Base-by-base conservation (phyloP, 2,797 vertebrate genomes). In the Siniperca obscura region DNA sequence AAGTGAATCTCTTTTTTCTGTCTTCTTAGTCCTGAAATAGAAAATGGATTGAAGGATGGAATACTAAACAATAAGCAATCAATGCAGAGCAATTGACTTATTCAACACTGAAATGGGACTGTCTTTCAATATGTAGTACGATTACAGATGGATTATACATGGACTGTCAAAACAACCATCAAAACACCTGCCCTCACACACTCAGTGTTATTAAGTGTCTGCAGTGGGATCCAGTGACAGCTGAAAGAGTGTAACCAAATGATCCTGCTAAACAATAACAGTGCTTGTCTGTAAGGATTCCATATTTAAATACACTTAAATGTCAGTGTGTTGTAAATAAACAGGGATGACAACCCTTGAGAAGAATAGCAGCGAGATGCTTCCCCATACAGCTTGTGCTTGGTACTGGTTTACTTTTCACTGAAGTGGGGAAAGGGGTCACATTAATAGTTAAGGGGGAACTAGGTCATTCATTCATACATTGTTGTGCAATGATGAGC, bases 381-480 rank as follows among this genome's bases (percentile, higher is more conserved):
- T 40, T 81, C 13, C 44, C 6, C 5, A 9, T 12, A 9, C 1
- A 67, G 25, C 21, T 48, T 50, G 42, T 46, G 56, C 14, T 11
- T 11, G 14, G 42, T 19, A 16, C 22, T 9, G 27, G n/a, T 5
- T 40, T 22, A 42, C 52, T 11, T 64, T 42, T 44, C 44, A 57
- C 22, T 21, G n/a, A 75, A 64, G 65, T 66, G 44, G 66, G 70
- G 48, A 81, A 85, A 86, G 19, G 27, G 78, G 82, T 86, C 81
- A 79, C n/a, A 0, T 74, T 53, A 30, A 30, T 11, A 57, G 27
- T 61, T 44, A 21, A 68, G 5, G 14, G 80, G 64, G 57, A 89
- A 82, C 52, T 87, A 85, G 89, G 89, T 30, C 87, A 52, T 65
- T 83, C 78, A 77, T 90, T 85, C 77, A 87, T 53, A 27, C 65